Percentiles rank a stretch among this genome's conserved stretches.
phyloP scores from a whole-genome alignment of 2,113 vertebrate genomes.

The Callopanchax toddi region DNA sequence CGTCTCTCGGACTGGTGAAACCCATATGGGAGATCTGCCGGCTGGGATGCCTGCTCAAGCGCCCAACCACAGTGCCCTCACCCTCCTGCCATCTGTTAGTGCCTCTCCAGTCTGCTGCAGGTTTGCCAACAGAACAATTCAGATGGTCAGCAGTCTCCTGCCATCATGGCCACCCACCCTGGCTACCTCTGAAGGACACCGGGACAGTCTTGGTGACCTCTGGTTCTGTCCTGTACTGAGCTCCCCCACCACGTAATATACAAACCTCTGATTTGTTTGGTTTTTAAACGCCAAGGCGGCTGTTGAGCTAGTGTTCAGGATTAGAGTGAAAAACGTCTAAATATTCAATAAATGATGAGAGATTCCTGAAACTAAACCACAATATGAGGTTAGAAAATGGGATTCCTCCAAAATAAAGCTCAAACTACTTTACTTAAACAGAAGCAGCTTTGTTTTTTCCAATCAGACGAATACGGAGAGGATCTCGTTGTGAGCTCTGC shows the following conservation, averaged over 20 bases:
- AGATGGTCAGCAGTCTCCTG: constrained; percentile 80
- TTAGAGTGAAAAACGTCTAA: too few species aligned
- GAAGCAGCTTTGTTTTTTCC: too few species aligned
- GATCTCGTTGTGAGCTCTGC: too few species aligned
- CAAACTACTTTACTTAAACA: too few species aligned
- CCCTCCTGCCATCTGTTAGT: constrained; percentile 81
- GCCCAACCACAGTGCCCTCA: constrained; percentile 79
- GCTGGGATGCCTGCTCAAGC: constrained; percentile 77
- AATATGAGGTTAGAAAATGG: too few species aligned
- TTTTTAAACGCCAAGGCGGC: not conserved
- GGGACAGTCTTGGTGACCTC: constrained; percentile 71
- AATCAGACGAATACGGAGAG: too few species aligned
- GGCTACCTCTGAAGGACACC: constrained; percentile 76
- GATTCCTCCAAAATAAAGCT: too few species aligned
- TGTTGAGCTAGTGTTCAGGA: too few species aligned
- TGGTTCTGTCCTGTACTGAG: constrained; percentile 38
- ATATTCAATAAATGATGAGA: too few species aligned
- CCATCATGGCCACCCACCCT: constrained; percentile 64
- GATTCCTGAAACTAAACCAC: too few species aligned
- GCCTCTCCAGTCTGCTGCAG: constrained; percentile 71
- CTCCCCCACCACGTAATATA: constrained; percentile 22
- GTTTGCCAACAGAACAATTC: constrained; percentile 75
- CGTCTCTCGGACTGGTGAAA: constrained; percentile 55
- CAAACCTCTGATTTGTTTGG: not conserved
- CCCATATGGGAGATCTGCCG: constrained; percentile 82